Evolutionary conservation across 2,113 vertebrate genomes (phyloP).

Genomic region (Misgurnus anguillicaudatus): DNA sequence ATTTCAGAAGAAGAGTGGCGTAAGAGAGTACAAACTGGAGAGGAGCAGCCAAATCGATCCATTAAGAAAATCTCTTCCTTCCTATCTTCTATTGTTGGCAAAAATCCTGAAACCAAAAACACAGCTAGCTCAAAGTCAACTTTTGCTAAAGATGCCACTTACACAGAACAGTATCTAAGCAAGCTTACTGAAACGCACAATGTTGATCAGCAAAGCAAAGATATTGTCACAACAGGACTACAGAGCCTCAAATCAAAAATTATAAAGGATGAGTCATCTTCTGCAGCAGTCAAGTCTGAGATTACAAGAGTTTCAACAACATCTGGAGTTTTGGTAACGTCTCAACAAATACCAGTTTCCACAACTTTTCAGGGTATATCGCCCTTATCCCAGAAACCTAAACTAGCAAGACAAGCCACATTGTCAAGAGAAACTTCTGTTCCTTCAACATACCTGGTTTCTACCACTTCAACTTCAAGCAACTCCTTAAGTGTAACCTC

Average conservation of each 20-base stretch:
- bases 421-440: constrained; percentile 65
- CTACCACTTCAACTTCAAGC: constrained; percentile 57
- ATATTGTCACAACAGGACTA: constrained; percentile 66
- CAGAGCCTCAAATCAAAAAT: constrained; percentile 73
- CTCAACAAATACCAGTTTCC: constrained; percentile 50
- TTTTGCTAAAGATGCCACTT: constrained; percentile 36
- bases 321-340: constrained; percentile 63
- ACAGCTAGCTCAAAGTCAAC: constrained; percentile 53
- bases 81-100: constrained; percentile 82
- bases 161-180: constrained; percentile 36
- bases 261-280: constrained; percentile 64
- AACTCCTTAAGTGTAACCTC: constrained; percentile 45
- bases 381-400: constrained; percentile 63
- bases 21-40: constrained; percentile 67
- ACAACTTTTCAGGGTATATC: constrained; percentile 37
- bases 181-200: constrained; percentile 31
- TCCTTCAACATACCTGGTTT: constrained; percentile 53
- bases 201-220: constrained; percentile 59
- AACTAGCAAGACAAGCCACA: constrained; percentile 68
- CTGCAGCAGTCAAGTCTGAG: constrained; percentile 50
- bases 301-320: constrained; percentile 34
- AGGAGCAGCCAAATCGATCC: constrained; percentile 75
- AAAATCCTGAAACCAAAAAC: constrained; percentile 69
- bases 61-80: constrained; percentile 79
- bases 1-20: constrained; percentile 77